phyloP scores from a whole-genome alignment of 2,797 vertebrate species.

The Darevskia mixta region DNA sequence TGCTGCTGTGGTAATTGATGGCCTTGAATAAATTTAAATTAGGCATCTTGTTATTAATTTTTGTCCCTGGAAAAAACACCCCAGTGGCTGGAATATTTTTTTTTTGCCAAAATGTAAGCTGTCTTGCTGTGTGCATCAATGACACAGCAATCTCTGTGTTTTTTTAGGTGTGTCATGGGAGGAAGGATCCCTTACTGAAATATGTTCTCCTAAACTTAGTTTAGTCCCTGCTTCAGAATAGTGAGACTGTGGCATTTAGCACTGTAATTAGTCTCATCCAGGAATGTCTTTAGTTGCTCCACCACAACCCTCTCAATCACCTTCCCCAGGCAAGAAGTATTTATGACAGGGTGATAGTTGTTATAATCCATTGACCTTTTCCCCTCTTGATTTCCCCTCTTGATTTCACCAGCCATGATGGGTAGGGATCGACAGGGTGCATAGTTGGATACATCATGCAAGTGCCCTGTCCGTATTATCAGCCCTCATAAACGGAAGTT shows the following conservation, averaged over 20 bases:
- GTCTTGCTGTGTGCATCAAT: fast-evolving
- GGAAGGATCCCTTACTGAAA: not conserved
- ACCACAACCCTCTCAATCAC: no score
- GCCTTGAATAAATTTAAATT: slow-evolving; percentile 76
- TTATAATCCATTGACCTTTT: no score
- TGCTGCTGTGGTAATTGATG: slow-evolving; percentile 67
- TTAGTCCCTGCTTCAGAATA: not conserved
- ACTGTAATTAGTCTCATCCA: not conserved
- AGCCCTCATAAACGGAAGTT: no score
- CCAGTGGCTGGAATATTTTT: slow-evolving; percentile 48
- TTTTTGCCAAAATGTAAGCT: not conserved
- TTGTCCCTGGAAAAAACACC: slow-evolving; percentile 63
- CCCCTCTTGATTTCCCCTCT: no score
- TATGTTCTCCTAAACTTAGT: not conserved
- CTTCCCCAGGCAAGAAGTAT: no score
- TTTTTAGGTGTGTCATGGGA: not conserved
- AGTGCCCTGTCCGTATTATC: no score
- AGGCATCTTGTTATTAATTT: slow-evolving; percentile 70
- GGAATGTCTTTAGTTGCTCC: no score
- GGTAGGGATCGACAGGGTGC: no score
- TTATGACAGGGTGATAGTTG: no score
- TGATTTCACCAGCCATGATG: no score
- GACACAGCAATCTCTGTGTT: not conserved
- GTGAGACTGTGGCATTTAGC: not conserved
- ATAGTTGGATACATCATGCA: no score